Conservation (phyloP, 1,140 invertebrate species). For the Diorhabda sublineata region DNA sequence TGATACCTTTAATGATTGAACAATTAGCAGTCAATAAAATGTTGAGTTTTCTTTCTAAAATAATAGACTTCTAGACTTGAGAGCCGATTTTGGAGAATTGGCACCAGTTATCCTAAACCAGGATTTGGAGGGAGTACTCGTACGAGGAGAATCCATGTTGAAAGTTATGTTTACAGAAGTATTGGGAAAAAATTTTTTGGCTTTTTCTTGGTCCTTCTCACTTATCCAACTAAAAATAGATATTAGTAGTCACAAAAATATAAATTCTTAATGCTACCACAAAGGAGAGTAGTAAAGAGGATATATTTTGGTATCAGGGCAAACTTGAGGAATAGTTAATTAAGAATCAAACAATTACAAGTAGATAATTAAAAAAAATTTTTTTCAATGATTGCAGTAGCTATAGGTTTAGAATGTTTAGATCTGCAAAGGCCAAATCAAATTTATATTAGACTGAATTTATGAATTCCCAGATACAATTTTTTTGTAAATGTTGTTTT, state of each 20-base stretch:
- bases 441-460: too few species aligned
- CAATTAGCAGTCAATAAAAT: not conserved
- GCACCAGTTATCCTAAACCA: conserved; percentile 56
- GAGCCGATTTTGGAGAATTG: conserved; percentile 49
- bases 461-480: too few species aligned
- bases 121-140: conserved; percentile 25
- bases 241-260: not conserved
- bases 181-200: conserved; percentile 5
- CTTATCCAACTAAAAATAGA: conserved; percentile 38
- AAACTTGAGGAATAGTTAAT: too few species aligned
- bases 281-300: not conserved
- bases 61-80: conserved; percentile 20
- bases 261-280: not conserved
- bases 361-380: too few species aligned
- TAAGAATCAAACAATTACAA: too few species aligned
- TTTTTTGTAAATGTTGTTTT: too few species aligned
- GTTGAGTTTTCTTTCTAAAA: not conserved
- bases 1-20: not conserved
- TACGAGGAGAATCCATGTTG: conserved; percentile 11
- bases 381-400: too few species aligned
- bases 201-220: conserved; percentile 19
- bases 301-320: not conserved
- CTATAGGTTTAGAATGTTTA: too few species aligned
- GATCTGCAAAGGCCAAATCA: too few species aligned
- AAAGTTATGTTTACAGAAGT: conserved; percentile 1